Conservation (phyloP, 2,113 vertebrate genomes). For the Ochotona princeps region DNA sequence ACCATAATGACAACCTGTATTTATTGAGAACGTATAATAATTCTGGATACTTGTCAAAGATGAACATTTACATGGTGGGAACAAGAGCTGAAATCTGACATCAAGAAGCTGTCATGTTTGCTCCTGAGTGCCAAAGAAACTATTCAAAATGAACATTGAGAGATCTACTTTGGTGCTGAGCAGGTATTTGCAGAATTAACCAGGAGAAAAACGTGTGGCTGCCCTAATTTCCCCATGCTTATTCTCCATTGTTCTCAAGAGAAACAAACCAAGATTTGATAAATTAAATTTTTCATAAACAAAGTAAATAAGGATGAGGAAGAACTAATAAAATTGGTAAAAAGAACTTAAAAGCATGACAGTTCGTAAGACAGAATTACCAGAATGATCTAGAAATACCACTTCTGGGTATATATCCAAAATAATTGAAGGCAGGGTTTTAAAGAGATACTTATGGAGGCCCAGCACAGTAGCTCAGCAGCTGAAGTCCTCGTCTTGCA, state of each 20-base stretch:
- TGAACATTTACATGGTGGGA: neutral
- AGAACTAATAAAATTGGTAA: neutral
- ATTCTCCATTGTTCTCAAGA: neutral
- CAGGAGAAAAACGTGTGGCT: neutral
- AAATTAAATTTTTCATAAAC: neutral
- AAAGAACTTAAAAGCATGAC: neutral
- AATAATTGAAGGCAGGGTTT: neutral
- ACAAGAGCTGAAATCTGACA: neutral
- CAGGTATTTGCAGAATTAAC: neutral
- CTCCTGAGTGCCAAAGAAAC: neutral
- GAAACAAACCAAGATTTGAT: neutral
- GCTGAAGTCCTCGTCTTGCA: too few species aligned
- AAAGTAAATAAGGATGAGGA: neutral
- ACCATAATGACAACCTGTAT: neutral
- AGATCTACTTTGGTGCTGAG: neutral
- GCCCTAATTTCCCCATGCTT: neutral
- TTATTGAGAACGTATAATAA: neutral
- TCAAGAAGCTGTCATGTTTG: neutral
- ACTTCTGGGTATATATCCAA: neutral
- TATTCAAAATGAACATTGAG: neutral
- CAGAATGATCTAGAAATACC: neutral
- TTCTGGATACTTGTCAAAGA: neutral
- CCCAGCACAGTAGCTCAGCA: too few species aligned
- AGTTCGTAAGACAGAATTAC: neutral
- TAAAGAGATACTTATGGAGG: too few species aligned